Evolutionary conservation across 2,113 vertebrate genomes (phyloP), one percentile per base, ranked within the genome.

Genomic region (Paralichthys olivaceus): DNA sequence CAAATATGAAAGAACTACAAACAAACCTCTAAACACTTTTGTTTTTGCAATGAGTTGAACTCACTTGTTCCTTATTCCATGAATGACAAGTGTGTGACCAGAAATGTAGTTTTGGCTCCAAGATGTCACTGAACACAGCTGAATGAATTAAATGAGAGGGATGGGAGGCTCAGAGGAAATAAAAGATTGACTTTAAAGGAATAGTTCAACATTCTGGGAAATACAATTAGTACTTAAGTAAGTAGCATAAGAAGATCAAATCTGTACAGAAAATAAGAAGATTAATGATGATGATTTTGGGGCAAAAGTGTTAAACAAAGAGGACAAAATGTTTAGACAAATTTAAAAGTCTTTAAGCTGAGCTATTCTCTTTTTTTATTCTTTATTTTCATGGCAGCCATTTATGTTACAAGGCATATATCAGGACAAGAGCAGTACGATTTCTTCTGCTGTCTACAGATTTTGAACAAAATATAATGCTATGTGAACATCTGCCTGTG

Each of bases 21-120:
- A 67, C 3, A 14, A 23, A 77, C 32, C 32, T 15, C 3, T 20
- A 15, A 15, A 23, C 25, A 15, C 8, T 0, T 32, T 8, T 43
- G 40, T 14, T 43, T 43, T 43, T 43, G 40, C 40, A 43, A 13
- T 43, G 12, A 9, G 40, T 43, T 43, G 20, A 73, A 22, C 17
- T 72, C 34, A 12, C 12, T 64, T 69, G 5, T 45, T 73, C 51
- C 15, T 51, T 28, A 25, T 60, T 20, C 26, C 72, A 4, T 15
- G 40, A 13, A 43, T 14, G 40, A 43, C 13, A 43, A 13, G 40
- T 43, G 40, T 14, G 40, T 19, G 47, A 80, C 34, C n/a, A 80
- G 9, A 77, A 84, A 80, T 47, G 22, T 1, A 22, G 0, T 22
- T 67, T 5, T 69, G 71, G 51, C 45, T 61, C 59, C 62, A 66